Base-by-base conservation (phyloP, 2,113 vertebrate genomes). In the Bothrops jararaca region DNA sequence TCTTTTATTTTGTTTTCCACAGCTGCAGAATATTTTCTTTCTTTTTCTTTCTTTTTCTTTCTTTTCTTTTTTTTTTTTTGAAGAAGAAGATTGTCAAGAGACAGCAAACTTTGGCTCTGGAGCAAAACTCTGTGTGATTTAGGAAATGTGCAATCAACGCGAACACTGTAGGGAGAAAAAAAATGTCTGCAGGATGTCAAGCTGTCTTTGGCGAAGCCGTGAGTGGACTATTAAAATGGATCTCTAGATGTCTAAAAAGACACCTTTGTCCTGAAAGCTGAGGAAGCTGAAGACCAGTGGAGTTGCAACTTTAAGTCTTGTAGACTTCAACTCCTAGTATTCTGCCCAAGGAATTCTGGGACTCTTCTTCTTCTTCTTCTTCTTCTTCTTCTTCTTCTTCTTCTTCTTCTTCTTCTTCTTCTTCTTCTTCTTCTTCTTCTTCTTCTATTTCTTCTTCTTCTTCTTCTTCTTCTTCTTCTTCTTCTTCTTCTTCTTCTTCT, bases 31-130 rank as follows among this genome's bases (percentile, higher is more conserved):
- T 26, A 34, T 89, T 90, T 53, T 85, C 4, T 94, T 91, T 91
- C n/a, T n/a, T n/a, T n/a, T n/a, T n/a, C n/a, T n/a, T n/a, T n/a
- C n/a, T 93, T 0, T 74, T 74, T 91, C 90, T 74, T 90, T 74
- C 86, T 85, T 18, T 23, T 42, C 20, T 7, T 39, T 92, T 92
- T 80, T 89, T 60, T 90, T 90, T 80, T 34, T n/a, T 3, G 48
- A 48, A 48, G n/a, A 69, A 69, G 48, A 92, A 9, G 6, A 10
- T 57, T 93, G 86, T 95, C 88, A 56, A 29, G 91, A 95, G 91
- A 18, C 69, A 85, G n/a, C 88, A 93, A 91, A 91, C 29, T 93
- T 94, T n/a, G 89, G n/a, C 74, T 91, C 93, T 95, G 92, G 94
- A 26, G 74, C 94, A 64, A 34, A 4, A 89, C 64, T 93, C 18